Conservation (phyloP, 2,113 vertebrate genomes). For the Oreochromis aureus region DNA sequence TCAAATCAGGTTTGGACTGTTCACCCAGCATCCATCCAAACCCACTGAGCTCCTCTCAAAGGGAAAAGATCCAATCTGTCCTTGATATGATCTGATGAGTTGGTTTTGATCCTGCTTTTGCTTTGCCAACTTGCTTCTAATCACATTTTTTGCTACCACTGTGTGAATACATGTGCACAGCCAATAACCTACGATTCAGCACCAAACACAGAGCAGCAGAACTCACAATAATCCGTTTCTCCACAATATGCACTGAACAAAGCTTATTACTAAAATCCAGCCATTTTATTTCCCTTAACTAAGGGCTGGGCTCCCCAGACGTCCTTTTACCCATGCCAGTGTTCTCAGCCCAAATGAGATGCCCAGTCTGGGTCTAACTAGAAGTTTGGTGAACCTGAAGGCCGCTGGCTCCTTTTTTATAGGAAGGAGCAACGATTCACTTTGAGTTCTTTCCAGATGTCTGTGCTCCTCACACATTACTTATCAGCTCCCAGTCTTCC, state of each 20-base stretch:
- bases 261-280: neutral
- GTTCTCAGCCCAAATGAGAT: neutral
- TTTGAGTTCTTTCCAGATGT: neutral
- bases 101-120: neutral
- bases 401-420: neutral
- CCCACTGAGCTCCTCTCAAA: neutral
- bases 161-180: neutral
- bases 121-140: neutral
- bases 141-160: neutral
- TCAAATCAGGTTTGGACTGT: neutral
- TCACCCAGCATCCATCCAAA: neutral
- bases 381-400: neutral
- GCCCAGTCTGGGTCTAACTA: rapidly evolving
- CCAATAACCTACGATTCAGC: neutral
- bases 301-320: neutral
- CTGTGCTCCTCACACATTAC: neutral
- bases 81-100: neutral
- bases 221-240: neutral
- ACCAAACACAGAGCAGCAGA: neutral
- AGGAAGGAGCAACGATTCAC: neutral
- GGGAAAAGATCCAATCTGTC: neutral
- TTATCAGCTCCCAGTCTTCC: neutral
- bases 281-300: neutral
- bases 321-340: neutral
- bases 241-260: neutral